A percentile compares a stretch with the other conserved stretches of the same genome.
Conservation (phyloP, 2,888 invertebrate genomes). For the Autographa gamma region DNA sequence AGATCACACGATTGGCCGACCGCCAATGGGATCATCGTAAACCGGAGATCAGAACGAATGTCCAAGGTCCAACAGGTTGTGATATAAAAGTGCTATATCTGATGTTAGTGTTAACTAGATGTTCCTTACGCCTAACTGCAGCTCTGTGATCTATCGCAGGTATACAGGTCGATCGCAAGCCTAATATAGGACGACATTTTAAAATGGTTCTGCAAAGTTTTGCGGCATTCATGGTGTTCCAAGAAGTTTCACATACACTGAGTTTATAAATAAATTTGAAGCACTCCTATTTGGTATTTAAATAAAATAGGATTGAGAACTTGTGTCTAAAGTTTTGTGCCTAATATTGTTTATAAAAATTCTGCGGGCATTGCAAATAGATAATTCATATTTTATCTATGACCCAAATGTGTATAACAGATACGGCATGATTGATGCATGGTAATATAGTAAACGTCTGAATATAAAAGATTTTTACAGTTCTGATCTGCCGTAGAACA, state of each 20-base stretch:
- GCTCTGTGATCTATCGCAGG: not conserved
- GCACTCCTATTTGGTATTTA: not conserved
- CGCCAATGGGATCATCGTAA: constrained; percentile 50
- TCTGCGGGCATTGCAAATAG: not conserved
- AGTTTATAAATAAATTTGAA: no score
- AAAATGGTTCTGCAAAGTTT: no score
- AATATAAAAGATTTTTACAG: not conserved
- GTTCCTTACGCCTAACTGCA: not conserved
- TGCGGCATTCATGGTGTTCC: no score
- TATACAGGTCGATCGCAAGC: no score
- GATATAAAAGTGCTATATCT: constrained; percentile 19
- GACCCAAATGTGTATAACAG: not conserved
- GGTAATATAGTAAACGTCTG: no score
- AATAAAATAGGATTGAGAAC: not conserved
- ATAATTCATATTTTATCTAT: not conserved
- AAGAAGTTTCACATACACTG: no score
- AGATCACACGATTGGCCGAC: constrained; percentile 50
- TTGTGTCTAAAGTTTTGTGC: not conserved
- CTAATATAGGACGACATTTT: no score
- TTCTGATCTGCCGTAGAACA: no score
- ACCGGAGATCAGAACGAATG: constrained; percentile 28
- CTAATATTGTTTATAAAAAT: not conserved
- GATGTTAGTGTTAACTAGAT: constrained; percentile 10
- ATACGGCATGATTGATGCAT: not conserved
- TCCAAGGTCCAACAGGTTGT: constrained; percentile 41